phyloP scores from a whole-genome alignment of 2,797 vertebrate genomes.

The Rousettus madagascariensis region DNA sequence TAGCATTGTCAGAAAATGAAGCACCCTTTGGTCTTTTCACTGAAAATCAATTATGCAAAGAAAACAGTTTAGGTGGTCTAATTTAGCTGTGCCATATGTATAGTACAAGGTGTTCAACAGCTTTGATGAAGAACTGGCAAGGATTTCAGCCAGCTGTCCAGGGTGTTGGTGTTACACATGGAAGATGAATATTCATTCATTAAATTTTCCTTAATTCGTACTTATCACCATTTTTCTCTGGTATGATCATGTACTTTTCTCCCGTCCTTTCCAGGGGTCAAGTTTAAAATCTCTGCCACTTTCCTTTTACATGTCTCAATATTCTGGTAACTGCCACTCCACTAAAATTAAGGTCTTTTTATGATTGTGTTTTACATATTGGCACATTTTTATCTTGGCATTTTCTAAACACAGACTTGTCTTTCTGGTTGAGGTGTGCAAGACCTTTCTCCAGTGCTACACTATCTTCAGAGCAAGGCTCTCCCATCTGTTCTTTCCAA shows the following conservation, averaged over 20 bases:
- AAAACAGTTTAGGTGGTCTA: conserved; percentile 59
- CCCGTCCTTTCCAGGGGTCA: not conserved
- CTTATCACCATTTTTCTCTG: not conserved
- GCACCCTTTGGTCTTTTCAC: conserved; percentile 62
- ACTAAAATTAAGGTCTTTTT: not conserved
- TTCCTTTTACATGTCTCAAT: not conserved
- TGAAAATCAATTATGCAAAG: conserved; percentile 72
- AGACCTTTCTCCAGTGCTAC: not conserved
- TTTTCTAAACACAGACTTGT: not conserved
- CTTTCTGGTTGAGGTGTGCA: not conserved
- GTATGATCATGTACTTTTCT: conserved; percentile 14
- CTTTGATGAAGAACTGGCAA: conserved; percentile 65
- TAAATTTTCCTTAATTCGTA: conserved; percentile 48
- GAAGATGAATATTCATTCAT: conserved; percentile 52
- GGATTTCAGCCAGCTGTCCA: conserved; percentile 58
- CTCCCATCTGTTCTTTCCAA: not conserved
- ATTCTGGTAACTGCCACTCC: not conserved
- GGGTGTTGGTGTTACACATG: conserved; percentile 9
- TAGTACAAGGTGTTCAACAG: conserved; percentile 61
- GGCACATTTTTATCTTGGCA: not conserved
- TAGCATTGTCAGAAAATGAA: conserved; percentile 68
- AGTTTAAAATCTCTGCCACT: conserved; percentile 14
- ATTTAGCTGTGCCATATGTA: conserved; percentile 67
- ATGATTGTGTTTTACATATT: not conserved
- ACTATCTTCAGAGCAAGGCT: not conserved